Evolutionary conservation across 2,797 vertebrate species (phyloP), one percentile per base, ranked within the genome.

Genomic region (Threskiornis aethiopicus): DNA sequence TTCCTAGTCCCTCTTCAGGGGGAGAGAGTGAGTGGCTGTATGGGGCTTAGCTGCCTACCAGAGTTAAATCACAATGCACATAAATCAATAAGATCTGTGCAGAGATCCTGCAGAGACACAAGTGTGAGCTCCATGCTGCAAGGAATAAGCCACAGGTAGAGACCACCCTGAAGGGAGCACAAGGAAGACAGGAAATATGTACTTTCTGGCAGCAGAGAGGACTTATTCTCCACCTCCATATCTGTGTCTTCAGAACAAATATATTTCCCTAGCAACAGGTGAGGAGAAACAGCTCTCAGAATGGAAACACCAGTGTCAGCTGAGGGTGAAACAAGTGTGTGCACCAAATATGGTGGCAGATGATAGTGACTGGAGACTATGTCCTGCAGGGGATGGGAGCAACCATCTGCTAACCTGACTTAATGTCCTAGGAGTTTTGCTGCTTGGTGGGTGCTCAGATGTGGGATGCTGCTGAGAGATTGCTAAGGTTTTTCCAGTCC

Each of bases 11-110:
- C 4, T 44, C 35, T 26, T 8, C 4, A 17, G 3, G 11, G 16
- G 6, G 3, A 80, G 6, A 0, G 2, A 59, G 18, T 0, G 0
- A 52, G 29, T n/a, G 35, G 21, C 19, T 65, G 1, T 49, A 22
- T 54, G 16, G 21, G 10, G 15, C 19, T 85, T 71, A 62, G 28
- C 10, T 94, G 16, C 35, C 33, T 59, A 26, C 10, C 7, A 28
- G 33, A 66, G 7, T 81, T 82, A 85, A 92, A 70, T 70, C 19
- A 37, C 33, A 62, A 6, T 21, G 58, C 19, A 25, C 3, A 52
- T 44, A 58, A 91, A 70, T 62, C 10, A 88, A 35, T 4, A 41
- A 3, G 6, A 6, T 39, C 25, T 55, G 13, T 71, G 33, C 17
- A 69, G 54, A 69, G 14, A 55, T 24, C 9, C 20, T 52, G 41